These are phyloP conservation scores for Anas platyrhynchos DNA, from an alignment of 2,113 vertebrate genomes.

Conservation along the genomic window DNA sequence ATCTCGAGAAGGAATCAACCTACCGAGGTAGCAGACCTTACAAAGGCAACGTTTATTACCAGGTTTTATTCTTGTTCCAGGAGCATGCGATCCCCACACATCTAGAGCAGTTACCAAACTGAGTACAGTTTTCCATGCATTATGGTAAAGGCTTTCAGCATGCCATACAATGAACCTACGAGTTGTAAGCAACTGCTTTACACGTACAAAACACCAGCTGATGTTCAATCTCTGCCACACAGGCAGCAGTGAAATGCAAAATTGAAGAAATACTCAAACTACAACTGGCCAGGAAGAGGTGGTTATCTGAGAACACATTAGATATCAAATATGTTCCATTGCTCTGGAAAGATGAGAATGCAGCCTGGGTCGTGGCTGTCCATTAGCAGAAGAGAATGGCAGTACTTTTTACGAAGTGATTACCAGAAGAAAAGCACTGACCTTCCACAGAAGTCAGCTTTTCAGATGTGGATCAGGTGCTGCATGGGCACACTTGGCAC, in stretches of 20 bases:
- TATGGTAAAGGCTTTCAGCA: background rate
- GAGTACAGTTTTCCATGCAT: background rate
- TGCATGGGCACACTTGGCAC: fast-evolving
- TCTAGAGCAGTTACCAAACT: background rate
- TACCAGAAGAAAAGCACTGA: background rate
- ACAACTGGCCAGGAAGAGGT: background rate
- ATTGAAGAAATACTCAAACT: background rate
- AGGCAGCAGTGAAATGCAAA: background rate
- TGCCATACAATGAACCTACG: background rate
- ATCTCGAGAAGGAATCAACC: background rate
- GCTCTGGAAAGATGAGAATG: background rate
- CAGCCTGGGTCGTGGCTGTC: fast-evolving
- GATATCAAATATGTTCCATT: fast-evolving
- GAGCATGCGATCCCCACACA: background rate
- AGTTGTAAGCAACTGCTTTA: background rate
- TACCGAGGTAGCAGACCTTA: background rate
- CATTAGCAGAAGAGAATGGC: background rate
- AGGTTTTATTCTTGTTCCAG: background rate
- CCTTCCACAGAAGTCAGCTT: background rate
- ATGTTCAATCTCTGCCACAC: background rate
- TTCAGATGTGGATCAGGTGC: background rate
- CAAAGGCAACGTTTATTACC: background rate
- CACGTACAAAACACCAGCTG: background rate
- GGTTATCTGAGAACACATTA: background rate
- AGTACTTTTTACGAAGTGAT: background rate